Conservation (phyloP, 2,113 vertebrate species). For the Osmerus eperlanus region DNA sequence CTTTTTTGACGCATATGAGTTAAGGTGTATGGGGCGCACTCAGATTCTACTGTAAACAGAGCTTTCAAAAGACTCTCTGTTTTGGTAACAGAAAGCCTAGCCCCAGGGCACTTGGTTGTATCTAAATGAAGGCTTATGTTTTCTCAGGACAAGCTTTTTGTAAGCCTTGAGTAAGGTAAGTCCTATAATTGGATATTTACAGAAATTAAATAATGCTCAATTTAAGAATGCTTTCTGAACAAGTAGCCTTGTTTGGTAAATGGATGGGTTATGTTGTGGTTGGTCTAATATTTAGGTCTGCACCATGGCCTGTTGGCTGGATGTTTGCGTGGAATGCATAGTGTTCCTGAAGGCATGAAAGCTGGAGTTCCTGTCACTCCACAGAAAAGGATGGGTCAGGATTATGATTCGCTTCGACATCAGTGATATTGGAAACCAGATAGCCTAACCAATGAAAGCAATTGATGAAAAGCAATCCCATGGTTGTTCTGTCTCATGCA, state of each 20-base stretch:
- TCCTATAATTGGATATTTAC: too few species aligned
- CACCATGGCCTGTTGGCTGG: too few species aligned
- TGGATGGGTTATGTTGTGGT: too few species aligned
- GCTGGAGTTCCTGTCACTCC: not conserved
- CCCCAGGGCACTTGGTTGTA: not conserved
- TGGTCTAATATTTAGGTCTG: too few species aligned
- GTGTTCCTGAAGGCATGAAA: not conserved
- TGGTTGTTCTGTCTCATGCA: too few species aligned
- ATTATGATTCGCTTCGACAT: not conserved
- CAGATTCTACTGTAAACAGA: not conserved
- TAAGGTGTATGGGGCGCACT: not conserved
- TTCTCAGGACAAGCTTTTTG: too few species aligned
- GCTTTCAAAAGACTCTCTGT: not conserved
- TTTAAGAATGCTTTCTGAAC: too few species aligned
- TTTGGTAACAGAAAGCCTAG: not conserved
- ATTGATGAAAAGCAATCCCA: not conserved
- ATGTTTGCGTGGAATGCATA: not conserved
- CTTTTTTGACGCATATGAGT: conserved; percentile 17
- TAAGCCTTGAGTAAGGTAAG: too few species aligned
- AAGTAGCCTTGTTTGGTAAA: too few species aligned
- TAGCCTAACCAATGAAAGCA: not conserved
- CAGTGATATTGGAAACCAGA: not conserved
- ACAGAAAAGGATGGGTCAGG: not conserved
- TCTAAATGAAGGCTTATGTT: not conserved
- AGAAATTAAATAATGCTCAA: too few species aligned